Conservation (phyloP, 1,140 invertebrate species). For the Atopsyche davidsoni region DNA sequence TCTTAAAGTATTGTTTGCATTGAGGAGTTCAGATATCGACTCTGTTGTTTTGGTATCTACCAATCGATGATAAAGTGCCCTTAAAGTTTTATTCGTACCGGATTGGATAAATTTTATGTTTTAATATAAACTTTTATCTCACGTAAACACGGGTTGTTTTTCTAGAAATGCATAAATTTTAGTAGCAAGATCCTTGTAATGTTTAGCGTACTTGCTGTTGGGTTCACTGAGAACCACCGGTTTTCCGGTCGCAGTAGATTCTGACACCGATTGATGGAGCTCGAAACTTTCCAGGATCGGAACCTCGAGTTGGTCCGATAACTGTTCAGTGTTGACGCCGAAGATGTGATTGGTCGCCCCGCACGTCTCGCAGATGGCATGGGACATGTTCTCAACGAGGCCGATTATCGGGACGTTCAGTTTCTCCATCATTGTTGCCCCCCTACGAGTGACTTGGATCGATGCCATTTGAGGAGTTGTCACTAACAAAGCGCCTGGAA, state of each 20-base stretch:
- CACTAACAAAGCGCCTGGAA: slow-evolving; percentile 67
- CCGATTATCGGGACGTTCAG: slow-evolving; percentile 74
- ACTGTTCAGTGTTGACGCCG: slow-evolving; percentile 49
- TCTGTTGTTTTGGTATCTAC: too few relatives aligned
- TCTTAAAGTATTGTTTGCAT: too few relatives aligned
- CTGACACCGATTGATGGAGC: slow-evolving; percentile 61
- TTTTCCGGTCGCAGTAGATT: slow-evolving; percentile 66
- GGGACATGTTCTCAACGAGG: slow-evolving; percentile 81
- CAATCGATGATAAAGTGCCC: too few relatives aligned
- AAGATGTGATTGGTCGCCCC: slow-evolving; percentile 56
- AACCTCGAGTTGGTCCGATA: slow-evolving; percentile 51
- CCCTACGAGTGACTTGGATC: slow-evolving; percentile 71
- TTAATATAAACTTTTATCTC: too few relatives aligned
- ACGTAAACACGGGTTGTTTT: too few relatives aligned
- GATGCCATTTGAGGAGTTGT: slow-evolving; percentile 82
- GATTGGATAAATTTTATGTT: too few relatives aligned
- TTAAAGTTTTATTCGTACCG: too few relatives aligned
- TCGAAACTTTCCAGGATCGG: slow-evolving; percentile 68
- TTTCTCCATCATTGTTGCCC: slow-evolving; percentile 75
- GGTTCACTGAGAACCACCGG: slow-evolving; percentile 70
- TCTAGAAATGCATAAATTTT: slow-evolving; percentile 42
- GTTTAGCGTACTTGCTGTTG: slow-evolving; percentile 50
- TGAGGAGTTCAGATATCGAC: too few relatives aligned
- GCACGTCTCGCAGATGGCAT: slow-evolving; percentile 67
- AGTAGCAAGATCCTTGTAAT: slow-evolving; percentile 52